Evolutionary conservation across 2,113 vertebrate genomes (phyloP).

Genomic region (Campylomormyrus numenius): DNA sequence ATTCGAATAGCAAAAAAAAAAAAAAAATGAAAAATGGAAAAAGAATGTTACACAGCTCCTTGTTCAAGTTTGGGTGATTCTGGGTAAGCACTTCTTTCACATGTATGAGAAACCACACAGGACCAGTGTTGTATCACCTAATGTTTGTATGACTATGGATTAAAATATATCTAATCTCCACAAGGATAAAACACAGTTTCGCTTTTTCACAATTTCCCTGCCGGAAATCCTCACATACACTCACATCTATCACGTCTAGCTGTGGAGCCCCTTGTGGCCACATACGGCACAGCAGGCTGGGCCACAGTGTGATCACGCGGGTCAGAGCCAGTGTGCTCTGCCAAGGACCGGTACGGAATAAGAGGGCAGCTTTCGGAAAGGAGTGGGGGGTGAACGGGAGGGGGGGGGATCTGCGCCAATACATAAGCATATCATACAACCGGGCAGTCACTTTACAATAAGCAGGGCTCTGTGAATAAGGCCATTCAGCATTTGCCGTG

Average conservation of each 20-base stretch:
- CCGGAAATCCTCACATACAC: not conserved
- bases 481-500: slow-evolving; percentile 11
- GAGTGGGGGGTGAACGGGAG: not conserved
- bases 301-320: not conserved
- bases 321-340: not conserved
- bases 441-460: not conserved
- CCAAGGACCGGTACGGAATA: not conserved
- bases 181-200: not conserved
- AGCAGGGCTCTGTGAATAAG: slow-evolving; percentile 17
- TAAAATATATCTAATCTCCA: not conserved
- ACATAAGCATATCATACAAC: not conserved
- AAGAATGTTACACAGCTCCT: not conserved
- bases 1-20: not conserved
- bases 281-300: not conserved
- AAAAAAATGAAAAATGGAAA: not conserved
- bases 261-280: not conserved
- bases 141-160: not conserved
- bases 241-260: not conserved
- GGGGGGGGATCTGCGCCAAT: not conserved
- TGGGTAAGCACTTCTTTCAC: not conserved
- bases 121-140: not conserved
- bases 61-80: not conserved
- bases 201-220: not conserved
- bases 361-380: not conserved
- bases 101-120: not conserved